phyloP scores from a whole-genome alignment of 92 coral and sea anemone species.

The Porites evermanni region DNA sequence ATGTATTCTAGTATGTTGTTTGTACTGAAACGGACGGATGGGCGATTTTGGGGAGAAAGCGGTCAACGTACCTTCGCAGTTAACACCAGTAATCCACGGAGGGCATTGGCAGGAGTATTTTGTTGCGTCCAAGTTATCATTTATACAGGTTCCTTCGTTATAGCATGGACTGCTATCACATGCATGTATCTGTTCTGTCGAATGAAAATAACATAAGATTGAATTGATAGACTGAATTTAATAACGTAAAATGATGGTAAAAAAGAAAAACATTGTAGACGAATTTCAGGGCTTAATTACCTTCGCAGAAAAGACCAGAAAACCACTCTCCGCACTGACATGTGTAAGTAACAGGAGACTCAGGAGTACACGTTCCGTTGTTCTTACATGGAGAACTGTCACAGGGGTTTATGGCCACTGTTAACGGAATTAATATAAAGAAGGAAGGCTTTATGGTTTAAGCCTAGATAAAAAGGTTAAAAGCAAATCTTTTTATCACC shows the following conservation, averaged over 20 bases:
- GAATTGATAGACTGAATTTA: no score
- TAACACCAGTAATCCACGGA: conserved; percentile 10
- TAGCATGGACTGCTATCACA: conserved; percentile 69
- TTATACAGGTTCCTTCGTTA: conserved; percentile 83
- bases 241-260: no score
- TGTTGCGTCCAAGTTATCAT: conserved; percentile 41
- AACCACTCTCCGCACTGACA: conserved; percentile 23
- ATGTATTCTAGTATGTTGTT: no score
- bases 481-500: no score
- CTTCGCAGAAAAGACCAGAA: conserved; percentile 6
- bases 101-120: conserved; percentile 28
- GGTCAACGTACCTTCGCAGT: conserved; percentile 8
- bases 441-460: no score
- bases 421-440: not conserved
- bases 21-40: no score
- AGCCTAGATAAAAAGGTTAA: no score
- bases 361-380: conserved; percentile 21
- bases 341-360: not conserved
- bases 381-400: conserved; percentile 6
- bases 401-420: conserved; percentile 19
- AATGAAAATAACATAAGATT: not conserved
- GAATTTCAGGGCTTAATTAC: not conserved
- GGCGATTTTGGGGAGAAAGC: no score
- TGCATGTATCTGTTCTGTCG: not conserved
- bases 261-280: not conserved